phyloP scores from a whole-genome alignment of 2,113 vertebrate species.

The Tichodroma muraria region DNA sequence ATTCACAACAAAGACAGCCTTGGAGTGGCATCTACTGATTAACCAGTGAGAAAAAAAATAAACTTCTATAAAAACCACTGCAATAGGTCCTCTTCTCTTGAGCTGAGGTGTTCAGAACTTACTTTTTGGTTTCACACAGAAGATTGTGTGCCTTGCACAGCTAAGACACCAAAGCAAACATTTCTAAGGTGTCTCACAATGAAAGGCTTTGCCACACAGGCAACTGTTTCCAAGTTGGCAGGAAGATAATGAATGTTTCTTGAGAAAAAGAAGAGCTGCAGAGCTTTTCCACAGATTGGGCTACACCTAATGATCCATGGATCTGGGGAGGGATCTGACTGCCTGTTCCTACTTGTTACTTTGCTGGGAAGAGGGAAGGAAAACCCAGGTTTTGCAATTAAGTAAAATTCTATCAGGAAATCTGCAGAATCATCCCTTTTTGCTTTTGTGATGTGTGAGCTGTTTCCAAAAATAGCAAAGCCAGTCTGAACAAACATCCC shows the following conservation, averaged over 20 bases:
- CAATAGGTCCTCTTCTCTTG: neutral
- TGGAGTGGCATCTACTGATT: neutral
- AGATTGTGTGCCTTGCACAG: neutral
- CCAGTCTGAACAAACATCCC: neutral
- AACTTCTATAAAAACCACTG: neutral
- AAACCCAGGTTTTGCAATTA: neutral
- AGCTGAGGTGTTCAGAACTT: neutral
- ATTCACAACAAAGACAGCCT: neutral
- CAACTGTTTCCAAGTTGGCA: neutral
- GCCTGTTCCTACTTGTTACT: neutral
- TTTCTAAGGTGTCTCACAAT: neutral
- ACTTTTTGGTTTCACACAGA: neutral
- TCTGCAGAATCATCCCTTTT: neutral
- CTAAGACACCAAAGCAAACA: neutral
- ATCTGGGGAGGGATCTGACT: neutral
- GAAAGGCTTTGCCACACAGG: neutral
- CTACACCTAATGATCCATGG: neutral
- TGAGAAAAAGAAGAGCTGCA: neutral
- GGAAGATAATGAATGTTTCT: neutral
- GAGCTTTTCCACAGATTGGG: neutral
- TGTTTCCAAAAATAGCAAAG: neutral
- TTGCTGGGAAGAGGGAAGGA: neutral
- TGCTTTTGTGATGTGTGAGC: neutral
- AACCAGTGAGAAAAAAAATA: neutral
- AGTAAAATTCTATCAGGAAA: neutral